phyloP scores from a whole-genome alignment of 1,140 invertebrate genomes.

The Rhizoglyphus robini region DNA sequence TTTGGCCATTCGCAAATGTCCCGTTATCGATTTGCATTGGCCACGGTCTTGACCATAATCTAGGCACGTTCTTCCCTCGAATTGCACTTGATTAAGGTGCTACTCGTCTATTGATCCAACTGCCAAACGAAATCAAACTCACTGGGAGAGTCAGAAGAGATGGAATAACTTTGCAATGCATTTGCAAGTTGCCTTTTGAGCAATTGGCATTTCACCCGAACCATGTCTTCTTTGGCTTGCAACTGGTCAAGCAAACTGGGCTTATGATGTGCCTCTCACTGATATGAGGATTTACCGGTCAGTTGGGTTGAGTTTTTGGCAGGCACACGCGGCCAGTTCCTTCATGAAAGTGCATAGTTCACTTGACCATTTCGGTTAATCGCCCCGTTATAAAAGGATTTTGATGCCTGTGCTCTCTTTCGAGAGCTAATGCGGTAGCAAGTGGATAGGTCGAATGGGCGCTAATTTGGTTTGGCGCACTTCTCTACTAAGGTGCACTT shows the following conservation, averaged over 20 bases:
- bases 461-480: neutral
- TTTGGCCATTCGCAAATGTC: too few species aligned
- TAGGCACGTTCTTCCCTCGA: too few species aligned
- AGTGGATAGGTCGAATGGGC: neutral
- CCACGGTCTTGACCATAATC: too few species aligned
- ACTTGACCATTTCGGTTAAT: neutral
- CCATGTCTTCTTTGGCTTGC: too few species aligned
- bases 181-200: too few species aligned
- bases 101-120: too few species aligned
- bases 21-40: neutral
- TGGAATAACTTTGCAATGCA: too few species aligned
- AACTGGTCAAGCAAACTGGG: too few species aligned
- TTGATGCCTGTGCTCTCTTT: neutral
- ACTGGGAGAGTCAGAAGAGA: too few species aligned
- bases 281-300: conserved; percentile 13
- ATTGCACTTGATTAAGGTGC: too few species aligned
- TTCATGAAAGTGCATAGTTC: conserved; percentile 10
- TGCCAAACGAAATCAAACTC: too few species aligned
- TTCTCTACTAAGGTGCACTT: neutral
- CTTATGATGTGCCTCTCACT: neutral
- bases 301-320: neutral
- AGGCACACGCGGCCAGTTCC: neutral
- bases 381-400: conserved; percentile 7
- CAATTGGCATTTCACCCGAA: too few species aligned
- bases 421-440: neutral